Conservation (phyloP, 2,113 vertebrate genomes). For the Archocentrus centrarchus region DNA sequence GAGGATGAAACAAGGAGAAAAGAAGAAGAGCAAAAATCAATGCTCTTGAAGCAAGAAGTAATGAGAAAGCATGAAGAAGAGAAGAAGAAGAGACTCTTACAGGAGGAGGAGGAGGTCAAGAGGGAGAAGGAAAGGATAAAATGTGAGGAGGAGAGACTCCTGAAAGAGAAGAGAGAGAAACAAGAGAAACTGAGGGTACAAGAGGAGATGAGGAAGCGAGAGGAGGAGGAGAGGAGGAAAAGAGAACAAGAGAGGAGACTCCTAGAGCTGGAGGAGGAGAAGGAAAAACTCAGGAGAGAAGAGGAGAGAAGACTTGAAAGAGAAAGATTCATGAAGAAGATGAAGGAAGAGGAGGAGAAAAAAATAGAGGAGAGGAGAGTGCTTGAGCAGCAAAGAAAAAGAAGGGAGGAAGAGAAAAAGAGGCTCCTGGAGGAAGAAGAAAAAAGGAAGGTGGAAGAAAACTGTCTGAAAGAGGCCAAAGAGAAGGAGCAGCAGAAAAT, state of each 20-base stretch:
- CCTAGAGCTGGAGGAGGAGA: slow-evolving; percentile 25
- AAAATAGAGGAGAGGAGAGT: slow-evolving; percentile 39
- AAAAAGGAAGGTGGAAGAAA: slow-evolving; percentile 37
- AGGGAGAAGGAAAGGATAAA: slow-evolving; percentile 56
- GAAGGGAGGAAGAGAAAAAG: slow-evolving; percentile 44
- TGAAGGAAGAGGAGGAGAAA: slow-evolving; percentile 53
- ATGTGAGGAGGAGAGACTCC: slow-evolving; percentile 50
- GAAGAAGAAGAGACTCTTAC: slow-evolving; percentile 60
- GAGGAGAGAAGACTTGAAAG: slow-evolving; percentile 60
- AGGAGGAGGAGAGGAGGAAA: slow-evolving; percentile 50
- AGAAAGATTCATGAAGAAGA: slow-evolving; percentile 43
- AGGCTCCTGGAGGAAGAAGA: slow-evolving; percentile 43
- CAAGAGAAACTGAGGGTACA: slow-evolving; percentile 50
- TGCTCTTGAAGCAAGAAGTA: slow-evolving; percentile 36
- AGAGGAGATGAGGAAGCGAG: slow-evolving; percentile 37
- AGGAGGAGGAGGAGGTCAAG: slow-evolving; percentile 53
- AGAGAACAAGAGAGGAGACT: slow-evolving; percentile 54
- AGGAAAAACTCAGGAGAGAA: slow-evolving; percentile 35
- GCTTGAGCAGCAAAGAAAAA: slow-evolving; percentile 44
- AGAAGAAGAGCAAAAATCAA: slow-evolving; percentile 37
- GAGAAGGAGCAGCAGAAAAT: slow-evolving; percentile 30
- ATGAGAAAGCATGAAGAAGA: slow-evolving; percentile 57
- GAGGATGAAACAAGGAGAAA: slow-evolving; percentile 44
- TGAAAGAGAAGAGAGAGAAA: slow-evolving; percentile 57
- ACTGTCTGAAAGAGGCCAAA: slow-evolving; percentile 13